Conservation (phyloP, 2,113 vertebrate genomes). For the Mungos mungo region DNA sequence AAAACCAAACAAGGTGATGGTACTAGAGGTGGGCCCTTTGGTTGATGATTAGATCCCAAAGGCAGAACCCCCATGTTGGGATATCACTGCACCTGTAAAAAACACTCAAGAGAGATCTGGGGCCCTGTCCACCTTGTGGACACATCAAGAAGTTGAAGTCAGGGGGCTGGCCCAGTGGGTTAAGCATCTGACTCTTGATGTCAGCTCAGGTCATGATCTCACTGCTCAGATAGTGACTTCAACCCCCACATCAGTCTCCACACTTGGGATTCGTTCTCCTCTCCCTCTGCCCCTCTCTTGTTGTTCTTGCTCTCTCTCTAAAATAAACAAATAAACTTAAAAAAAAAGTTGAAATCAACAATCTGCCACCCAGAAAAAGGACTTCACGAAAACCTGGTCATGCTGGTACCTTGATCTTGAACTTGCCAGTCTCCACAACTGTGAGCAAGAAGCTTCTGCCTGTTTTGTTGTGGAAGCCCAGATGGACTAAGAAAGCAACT, state of each 20-base stretch:
- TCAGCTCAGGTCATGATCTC: too few relatives aligned
- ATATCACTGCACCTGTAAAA: neutral
- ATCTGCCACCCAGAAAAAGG: neutral
- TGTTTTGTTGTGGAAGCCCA: accelerated
- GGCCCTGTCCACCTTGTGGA: too few relatives aligned
- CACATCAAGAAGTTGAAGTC: neutral
- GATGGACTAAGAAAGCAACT: neutral
- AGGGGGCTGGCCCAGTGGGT: too few relatives aligned
- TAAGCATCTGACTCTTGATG: too few relatives aligned
- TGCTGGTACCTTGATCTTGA: too few relatives aligned
- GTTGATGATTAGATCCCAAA: neutral
- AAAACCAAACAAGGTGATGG: neutral
- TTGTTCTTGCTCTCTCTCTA: too few relatives aligned
- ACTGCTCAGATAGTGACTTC: too few relatives aligned
- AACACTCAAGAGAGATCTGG: too few relatives aligned
- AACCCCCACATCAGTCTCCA: too few relatives aligned
- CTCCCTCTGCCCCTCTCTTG: too few relatives aligned
- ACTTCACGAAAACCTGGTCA: neutral
- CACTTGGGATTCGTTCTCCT: too few relatives aligned
- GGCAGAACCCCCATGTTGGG: neutral
- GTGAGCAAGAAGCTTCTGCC: neutral
- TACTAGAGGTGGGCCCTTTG: neutral
- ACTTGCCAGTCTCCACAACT: neutral
- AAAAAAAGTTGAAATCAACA: neutral
- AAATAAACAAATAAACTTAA: too few relatives aligned